phyloP scores from a whole-genome alignment of 1,140 invertebrate species.

The Chrysoperla carnea region DNA sequence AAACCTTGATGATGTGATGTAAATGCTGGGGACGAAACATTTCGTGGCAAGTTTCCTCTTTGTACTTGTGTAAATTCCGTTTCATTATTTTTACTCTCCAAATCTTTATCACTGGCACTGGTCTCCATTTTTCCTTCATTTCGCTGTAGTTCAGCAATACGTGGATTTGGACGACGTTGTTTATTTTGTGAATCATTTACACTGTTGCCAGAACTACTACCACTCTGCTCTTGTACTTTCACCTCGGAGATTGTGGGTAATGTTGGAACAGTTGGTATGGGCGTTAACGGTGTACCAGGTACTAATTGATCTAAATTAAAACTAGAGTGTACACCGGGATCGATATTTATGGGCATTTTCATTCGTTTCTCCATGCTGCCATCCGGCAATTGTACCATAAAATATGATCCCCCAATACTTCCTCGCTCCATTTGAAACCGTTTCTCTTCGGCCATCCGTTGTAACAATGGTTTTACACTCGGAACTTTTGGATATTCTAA shows the following conservation, averaged over 20 bases:
- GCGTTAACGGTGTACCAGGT: constrained; percentile 44
- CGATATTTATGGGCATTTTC: constrained; percentile 73
- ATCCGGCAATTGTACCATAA: constrained; percentile 76
- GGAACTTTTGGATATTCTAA: constrained; percentile 57
- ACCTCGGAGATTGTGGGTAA: constrained; percentile 76
- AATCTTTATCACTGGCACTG: constrained; percentile 8
- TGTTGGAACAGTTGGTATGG: constrained; percentile 61
- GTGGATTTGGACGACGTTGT: neutral
- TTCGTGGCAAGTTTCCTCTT: constrained; percentile 43
- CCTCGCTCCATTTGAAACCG: constrained; percentile 73
- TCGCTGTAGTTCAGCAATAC: constrained; percentile 10
- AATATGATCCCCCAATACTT: constrained; percentile 74
- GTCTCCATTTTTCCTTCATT: constrained; percentile 7
- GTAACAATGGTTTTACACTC: constrained; percentile 57
- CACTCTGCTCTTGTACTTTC: constrained; percentile 45
- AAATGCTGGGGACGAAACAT: constrained; percentile 70
- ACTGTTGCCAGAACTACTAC: constrained; percentile 14
- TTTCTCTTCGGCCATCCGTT: constrained; percentile 83
- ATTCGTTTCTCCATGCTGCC: constrained; percentile 74
- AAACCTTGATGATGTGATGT: constrained; percentile 56
- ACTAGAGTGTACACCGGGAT: constrained; percentile 86
- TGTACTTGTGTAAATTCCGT: constrained; percentile 14
- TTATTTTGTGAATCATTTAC: constrained; percentile 8
- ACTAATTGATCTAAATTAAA: constrained; percentile 68
- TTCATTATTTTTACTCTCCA: constrained; percentile 19